Percentiles rank a stretch among this genome's conserved stretches.
Evolutionary conservation across 2,113 vertebrate species (phyloP).

Genomic region (Pelodiscus sinensis): DNA sequence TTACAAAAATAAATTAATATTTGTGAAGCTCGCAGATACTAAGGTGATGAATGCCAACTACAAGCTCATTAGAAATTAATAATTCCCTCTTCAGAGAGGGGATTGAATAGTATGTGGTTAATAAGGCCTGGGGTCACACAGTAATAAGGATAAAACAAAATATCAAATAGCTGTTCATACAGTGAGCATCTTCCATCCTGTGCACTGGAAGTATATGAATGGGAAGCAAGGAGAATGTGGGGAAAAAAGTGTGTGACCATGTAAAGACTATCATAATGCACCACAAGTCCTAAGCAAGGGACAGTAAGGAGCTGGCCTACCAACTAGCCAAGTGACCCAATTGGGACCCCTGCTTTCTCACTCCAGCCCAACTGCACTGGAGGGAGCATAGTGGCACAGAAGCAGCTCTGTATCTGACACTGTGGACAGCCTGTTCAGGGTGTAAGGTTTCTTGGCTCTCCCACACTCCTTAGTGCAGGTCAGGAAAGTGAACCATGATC

Average conservation of each 20-base stretch:
- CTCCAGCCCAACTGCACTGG: background rate
- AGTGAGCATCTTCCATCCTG: background rate
- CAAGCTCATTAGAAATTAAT: background rate
- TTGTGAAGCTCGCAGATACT: background rate
- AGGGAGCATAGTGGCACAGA: background rate
- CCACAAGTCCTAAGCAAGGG: background rate
- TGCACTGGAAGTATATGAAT: background rate
- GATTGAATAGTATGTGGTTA: background rate
- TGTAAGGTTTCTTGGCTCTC: background rate
- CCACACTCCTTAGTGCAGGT: background rate
- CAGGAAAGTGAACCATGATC: background rate
- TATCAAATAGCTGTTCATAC: background rate
- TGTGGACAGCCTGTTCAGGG: background rate
- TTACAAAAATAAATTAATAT: background rate
- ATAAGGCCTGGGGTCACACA: background rate
- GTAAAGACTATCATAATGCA: background rate
- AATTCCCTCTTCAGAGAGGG: background rate
- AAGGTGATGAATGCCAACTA: background rate
- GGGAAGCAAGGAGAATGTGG: background rate
- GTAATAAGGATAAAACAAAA: background rate
- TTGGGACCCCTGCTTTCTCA: background rate
- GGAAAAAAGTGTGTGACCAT: background rate
- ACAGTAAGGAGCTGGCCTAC: background rate
- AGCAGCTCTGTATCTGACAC: background rate
- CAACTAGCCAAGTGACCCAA: accelerated